phyloP scores from a whole-genome alignment of 2,113 vertebrate genomes.

The Xerus inauris region DNA sequence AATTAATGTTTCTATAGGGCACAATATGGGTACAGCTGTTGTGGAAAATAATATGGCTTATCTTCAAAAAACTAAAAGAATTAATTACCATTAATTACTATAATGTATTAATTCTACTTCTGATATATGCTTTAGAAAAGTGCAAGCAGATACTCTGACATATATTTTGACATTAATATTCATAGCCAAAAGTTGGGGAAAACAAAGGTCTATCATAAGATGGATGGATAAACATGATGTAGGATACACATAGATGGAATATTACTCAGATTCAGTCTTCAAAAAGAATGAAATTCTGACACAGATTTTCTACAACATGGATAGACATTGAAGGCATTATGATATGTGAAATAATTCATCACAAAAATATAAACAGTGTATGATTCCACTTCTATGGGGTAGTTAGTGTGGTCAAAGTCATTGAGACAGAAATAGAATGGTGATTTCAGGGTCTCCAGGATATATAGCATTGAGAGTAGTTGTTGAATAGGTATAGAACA shows the following conservation, averaged over 20 bases:
- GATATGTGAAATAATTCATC: neutral
- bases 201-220: neutral
- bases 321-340: neutral
- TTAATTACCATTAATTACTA: neutral
- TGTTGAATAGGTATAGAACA: neutral
- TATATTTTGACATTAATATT: neutral
- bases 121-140: neutral
- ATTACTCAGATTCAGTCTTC: neutral
- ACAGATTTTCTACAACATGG: neutral
- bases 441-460: neutral
- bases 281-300: neutral
- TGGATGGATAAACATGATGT: neutral
- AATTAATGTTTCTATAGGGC: neutral
- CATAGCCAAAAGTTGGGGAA: neutral
- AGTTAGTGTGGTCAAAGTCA: neutral
- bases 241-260: no score
- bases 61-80: neutral
- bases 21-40: neutral
- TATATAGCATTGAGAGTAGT: neutral
- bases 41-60: neutral
- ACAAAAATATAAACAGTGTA: neutral
- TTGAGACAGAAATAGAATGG: neutral
- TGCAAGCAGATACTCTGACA: neutral
- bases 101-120: neutral
- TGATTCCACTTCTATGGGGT: neutral